Evolutionary conservation across 2,888 invertebrate species (phyloP), one percentile per base, ranked within the genome.

Genomic region (Zaprionus obscuricornis): DNA sequence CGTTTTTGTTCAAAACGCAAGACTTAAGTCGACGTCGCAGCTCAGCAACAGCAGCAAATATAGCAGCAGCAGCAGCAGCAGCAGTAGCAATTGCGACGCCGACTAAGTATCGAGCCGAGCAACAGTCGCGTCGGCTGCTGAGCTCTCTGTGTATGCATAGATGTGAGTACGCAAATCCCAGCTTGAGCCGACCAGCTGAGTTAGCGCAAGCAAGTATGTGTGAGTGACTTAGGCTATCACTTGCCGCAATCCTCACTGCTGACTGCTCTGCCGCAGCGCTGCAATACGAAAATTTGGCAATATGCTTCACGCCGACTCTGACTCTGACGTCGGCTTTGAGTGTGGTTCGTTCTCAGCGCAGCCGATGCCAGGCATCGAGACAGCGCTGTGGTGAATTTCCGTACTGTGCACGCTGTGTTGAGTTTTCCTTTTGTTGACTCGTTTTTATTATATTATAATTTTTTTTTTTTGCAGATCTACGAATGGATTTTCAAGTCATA

Each of bases 1-100:
- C 84, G 89, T 87, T 90, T 88, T 90, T 88, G 89, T 89, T 87
- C 71, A 75, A 87, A 87, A 76, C 75, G 56, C 83, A 67, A 75
- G 74, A 81, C 79, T 79, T 73, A 70, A 74, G 70, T 66, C 60
- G 65, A 13, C 56, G 63, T 45, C 79, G 67, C 14, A 58, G 55
- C 66, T 68, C 59, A 59, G 50, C 51, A 40, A 34, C 60, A 33
- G 26, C 45, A 17, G 29, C 34, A 7, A 33, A 34, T 36, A 31
- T 29, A 55, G 47, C 13, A 11, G 17, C 24, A 17, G 18, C 37
- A 3, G 45, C 16, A 50, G 13, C 17, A 58, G 66, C 43, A 20
- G 27, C 39, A 6, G 37, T 51, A 37, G 64, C 42, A 22, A 18
- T 24, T 47, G 51, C 37, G 65, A 57, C 85, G 63, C 63, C 74